Evolutionary conservation across 2,113 vertebrate species (phyloP), one percentile per base, ranked within the genome.

Genomic region (Chionodraco myersi): DNA sequence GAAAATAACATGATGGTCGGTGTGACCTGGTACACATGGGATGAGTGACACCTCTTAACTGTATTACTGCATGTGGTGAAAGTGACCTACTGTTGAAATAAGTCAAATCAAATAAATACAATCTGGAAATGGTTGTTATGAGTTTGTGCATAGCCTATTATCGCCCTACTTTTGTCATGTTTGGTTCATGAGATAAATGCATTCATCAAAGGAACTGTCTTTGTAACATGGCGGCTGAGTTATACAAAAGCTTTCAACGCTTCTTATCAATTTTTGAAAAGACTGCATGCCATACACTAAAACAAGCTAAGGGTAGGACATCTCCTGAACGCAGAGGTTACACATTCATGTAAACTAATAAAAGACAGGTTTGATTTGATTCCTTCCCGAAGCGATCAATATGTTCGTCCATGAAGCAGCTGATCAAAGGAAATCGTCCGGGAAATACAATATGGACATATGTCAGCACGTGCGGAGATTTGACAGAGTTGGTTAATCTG

Each of bases 1-100:
- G 59, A 41, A 61, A 68, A 80, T 77, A n/a, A 74, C 47, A 65
- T 18, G 58, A 54, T 10, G 66, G 77, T 80, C 82, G 61, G 54
- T 60, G 30, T 16, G 36, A 36, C 23, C 44, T 6, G 51, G 21
- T 2, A 34, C 30, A 75, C 70, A 36, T 64, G 47, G 59, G 12
- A 62, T 63, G 74, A 80, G 14, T 64, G 68, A 74, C 30, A 4
- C 30, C 30, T 30, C 26, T 30, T 13, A 30, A 23, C 12, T 62
- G 47, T 6, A 9, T 11, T 51, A 16, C 15, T 23, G 51, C 41
- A 10, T 41, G 10, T 1, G 2, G 7, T 41, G 36, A 41, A 41
- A 7, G 36, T 41, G 36, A 41, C 3, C 4, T 7, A 66, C 26
- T 1, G 5, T 51, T 65, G 5, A 18, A 34, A 36, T 14, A 53